Evolutionary conservation across 1,140 invertebrate species (phyloP).

Genomic region (Solenopsis invicta): DNA sequence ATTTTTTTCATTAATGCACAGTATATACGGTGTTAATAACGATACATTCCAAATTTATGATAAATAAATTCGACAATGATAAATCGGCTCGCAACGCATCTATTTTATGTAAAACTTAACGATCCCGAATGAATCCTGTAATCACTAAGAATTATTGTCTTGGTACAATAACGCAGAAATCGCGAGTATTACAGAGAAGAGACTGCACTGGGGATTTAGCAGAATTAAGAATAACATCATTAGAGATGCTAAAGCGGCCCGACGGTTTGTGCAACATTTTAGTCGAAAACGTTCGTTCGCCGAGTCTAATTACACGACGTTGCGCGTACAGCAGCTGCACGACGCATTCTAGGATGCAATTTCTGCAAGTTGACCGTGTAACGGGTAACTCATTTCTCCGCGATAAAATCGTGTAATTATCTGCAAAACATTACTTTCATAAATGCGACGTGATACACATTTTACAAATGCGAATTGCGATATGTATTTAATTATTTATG

Average conservation of each 20-base stretch:
- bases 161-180: not conserved
- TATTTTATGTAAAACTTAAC: not conserved
- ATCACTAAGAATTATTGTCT: slow-evolving; percentile 27
- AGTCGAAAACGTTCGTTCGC: slow-evolving; percentile 58
- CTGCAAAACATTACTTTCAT: slow-evolving; percentile 60
- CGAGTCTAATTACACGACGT: slow-evolving; percentile 57
- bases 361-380: slow-evolving; percentile 64
- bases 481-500: not conserved
- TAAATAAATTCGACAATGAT: not conserved
- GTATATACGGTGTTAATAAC: not conserved
- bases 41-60: not conserved
- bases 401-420: slow-evolving; percentile 58
- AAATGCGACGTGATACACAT: slow-evolving; percentile 1
- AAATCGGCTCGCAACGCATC: not conserved
- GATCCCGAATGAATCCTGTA: not conserved
- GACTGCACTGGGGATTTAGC: slow-evolving; percentile 41
- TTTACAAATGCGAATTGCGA: slow-evolving; percentile 11
- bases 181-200: slow-evolving; percentile 11
- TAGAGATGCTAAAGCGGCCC: slow-evolving; percentile 43
- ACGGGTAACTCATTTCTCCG: slow-evolving; percentile 55
- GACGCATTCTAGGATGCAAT: slow-evolving; percentile 53
- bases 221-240: slow-evolving; percentile 61
- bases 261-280: slow-evolving; percentile 57
- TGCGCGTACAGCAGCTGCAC: slow-evolving; percentile 45
- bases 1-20: not conserved